Percentiles rank a stretch among this genome's conserved stretches.
These are phyloP conservation scores for Pterobdella sp. DNA, from an alignment of 2,888 invertebrate species.

Conservation along the genomic window DNA sequence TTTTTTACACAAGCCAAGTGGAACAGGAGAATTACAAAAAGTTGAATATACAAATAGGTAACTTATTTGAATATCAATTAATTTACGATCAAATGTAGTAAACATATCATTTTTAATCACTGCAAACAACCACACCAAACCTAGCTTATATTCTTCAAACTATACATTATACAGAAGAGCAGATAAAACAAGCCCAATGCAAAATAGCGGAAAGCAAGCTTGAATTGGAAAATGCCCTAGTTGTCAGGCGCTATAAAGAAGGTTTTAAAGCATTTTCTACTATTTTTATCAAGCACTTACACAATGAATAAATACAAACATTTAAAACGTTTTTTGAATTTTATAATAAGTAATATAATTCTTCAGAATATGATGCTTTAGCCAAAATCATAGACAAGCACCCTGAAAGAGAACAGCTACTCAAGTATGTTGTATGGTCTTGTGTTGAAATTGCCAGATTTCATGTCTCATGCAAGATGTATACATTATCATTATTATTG, in stretches of 20 bases:
- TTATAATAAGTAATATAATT: not conserved
- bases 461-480: slow-evolving; percentile 1
- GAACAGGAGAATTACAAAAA: slow-evolving; percentile 74
- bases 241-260: not conserved
- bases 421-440: slow-evolving; percentile 39
- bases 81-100: not conserved
- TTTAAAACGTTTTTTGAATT: not conserved
- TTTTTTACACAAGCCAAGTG: slow-evolving; percentile 71
- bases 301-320: too few relatives aligned
- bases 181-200: slow-evolving; percentile 69
- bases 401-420: slow-evolving; percentile 70
- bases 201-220: slow-evolving; percentile 74
- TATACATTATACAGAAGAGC: slow-evolving; percentile 55
- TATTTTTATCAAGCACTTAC: not conserved
- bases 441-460: slow-evolving; percentile 8
- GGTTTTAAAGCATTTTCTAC: not conserved
- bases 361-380: slow-evolving; percentile 77
- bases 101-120: not conserved
- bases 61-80: not conserved
- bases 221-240: slow-evolving; percentile 56
- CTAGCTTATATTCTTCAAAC: not conserved
- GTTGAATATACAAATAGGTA: slow-evolving; percentile 64
- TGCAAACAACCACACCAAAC: not conserved
- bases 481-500: not conserved
- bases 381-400: slow-evolving; percentile 83